Percentiles rank a stretch among this genome's conserved stretches.
Conservation (phyloP, 2,113 vertebrate genomes). For the Isurus oxyrinchus region DNA sequence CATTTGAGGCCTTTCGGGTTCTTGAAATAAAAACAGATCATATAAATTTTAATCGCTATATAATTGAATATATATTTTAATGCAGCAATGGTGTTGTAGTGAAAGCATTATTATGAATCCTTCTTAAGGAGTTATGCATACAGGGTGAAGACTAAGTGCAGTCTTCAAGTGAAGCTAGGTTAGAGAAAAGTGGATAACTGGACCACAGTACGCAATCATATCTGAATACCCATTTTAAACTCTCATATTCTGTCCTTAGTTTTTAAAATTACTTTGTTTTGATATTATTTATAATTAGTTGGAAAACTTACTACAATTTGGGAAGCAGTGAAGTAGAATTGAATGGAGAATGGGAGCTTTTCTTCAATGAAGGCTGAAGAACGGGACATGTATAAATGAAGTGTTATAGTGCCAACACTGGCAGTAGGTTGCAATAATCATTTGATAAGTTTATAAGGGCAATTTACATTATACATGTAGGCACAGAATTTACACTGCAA, state of each 20-base stretch:
- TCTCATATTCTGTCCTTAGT: not conserved
- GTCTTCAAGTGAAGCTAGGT: not conserved
- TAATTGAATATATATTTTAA: not conserved
- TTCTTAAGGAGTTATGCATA: not conserved
- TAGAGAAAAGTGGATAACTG: not conserved
- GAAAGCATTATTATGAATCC: not conserved
- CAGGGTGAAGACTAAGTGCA: not conserved
- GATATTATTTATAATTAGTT: not conserved
- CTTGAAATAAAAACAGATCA: constrained; percentile 46
- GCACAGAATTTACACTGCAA: not conserved
- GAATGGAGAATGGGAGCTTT: too few species aligned
- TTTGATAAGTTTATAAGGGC: not conserved
- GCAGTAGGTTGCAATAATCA: not conserved
- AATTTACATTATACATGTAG: not conserved
- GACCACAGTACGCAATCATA: not conserved
- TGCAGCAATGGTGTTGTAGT: not conserved
- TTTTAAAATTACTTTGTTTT: not conserved
- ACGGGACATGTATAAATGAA: not conserved
- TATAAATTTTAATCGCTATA: not conserved
- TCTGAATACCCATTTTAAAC: not conserved
- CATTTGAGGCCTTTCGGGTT: constrained; percentile 58
- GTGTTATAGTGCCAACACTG: not conserved
- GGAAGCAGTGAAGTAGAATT: not conserved
- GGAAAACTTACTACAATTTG: not conserved
- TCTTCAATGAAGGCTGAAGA: not conserved